Conservation (phyloP, 2,797 vertebrate genomes). For the Mormyrops boulengeri region DNA sequence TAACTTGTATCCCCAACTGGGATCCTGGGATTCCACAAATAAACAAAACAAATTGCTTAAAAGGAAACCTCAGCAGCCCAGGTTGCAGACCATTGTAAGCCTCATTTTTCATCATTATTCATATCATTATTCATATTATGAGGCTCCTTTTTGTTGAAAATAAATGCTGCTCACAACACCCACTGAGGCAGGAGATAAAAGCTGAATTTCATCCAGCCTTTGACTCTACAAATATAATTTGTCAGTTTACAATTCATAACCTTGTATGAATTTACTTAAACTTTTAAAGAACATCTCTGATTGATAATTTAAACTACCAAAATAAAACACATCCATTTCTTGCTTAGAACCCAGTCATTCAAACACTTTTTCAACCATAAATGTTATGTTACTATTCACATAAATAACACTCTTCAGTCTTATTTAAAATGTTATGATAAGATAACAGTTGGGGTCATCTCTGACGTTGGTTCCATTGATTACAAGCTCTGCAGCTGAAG, state of each 20-base stretch:
- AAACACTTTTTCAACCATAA: neutral
- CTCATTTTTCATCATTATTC: constrained; percentile 37
- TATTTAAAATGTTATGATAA: neutral
- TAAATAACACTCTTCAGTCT: neutral
- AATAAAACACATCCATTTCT: neutral
- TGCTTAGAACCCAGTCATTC: neutral
- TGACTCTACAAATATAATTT: neutral
- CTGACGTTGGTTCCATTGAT: neutral
- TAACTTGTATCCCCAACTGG: constrained; percentile 12
- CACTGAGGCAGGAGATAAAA: neutral
- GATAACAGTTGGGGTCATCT: neutral
- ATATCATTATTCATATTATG: constrained; percentile 35
- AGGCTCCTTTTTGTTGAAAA: constrained; percentile 34
- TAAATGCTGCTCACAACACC: constrained; percentile 27
- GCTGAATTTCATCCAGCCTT: neutral
- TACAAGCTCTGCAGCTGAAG: neutral
- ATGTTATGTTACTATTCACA: neutral
- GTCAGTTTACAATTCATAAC: neutral
- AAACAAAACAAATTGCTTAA: constrained; percentile 20
- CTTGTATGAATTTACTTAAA: neutral
- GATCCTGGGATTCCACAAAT: neutral
- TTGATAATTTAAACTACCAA: neutral
- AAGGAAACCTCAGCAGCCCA: constrained; percentile 17
- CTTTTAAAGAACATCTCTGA: neutral
- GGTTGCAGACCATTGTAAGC: constrained; percentile 28